Conservation (phyloP, 2,113 vertebrate genomes). For the Eurystomus gularis region DNA sequence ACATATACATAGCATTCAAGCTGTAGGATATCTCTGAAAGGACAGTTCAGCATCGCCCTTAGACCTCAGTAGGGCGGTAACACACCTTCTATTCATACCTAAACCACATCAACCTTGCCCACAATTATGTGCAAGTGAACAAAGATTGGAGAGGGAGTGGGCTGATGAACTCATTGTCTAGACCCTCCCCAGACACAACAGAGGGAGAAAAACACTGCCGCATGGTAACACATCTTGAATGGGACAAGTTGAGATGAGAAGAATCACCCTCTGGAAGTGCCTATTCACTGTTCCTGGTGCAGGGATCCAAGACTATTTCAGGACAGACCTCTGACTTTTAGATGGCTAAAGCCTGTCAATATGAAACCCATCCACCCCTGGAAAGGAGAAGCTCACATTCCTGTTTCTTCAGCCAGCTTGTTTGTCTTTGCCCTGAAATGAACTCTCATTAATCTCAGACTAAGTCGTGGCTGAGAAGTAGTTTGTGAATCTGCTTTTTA, state of each 20-base stretch:
- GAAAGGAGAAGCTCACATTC: constrained; percentile 38
- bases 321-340: constrained; percentile 2
- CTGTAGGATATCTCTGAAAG: background rate
- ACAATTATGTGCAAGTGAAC: background rate
- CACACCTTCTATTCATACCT: background rate
- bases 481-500: constrained; percentile 49
- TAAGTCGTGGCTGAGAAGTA: background rate
- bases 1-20: background rate
- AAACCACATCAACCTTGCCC: background rate
- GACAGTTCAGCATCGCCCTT: background rate
- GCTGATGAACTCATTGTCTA: background rate
- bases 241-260: background rate
- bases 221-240: background rate
- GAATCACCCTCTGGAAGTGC: background rate
- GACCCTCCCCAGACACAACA: background rate
- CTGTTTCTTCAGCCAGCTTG: constrained; percentile 22
- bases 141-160: background rate
- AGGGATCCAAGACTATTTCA: background rate
- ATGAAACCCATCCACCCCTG: constrained; percentile 43
- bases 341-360: background rate
- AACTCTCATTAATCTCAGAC: constrained; percentile 47
- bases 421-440: constrained; percentile 55
- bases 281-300: background rate
- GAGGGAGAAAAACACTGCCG: background rate
- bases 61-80: background rate